Evolutionary conservation across 2,888 invertebrate genomes (phyloP).

Genomic region (Aphodius sticticus): DNA sequence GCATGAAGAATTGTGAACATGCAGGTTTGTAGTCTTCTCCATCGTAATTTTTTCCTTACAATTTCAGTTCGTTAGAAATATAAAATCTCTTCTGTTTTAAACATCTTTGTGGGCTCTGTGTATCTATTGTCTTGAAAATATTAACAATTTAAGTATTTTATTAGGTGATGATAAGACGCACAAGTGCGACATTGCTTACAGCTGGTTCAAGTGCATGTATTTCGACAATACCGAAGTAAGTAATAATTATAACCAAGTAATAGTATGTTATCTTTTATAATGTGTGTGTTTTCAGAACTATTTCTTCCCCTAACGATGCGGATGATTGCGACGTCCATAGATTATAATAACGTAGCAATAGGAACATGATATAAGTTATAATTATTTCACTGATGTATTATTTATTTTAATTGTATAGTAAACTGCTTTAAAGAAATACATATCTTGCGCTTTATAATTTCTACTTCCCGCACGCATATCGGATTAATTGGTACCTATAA

Average conservation of each 20-base stretch:
- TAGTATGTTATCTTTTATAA: neutral
- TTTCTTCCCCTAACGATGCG: conserved; percentile 9
- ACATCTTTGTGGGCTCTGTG: neutral
- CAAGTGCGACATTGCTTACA: conserved; percentile 62
- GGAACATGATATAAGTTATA: neutral
- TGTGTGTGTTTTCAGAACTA: conserved; percentile 8
- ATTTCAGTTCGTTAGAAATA: neutral
- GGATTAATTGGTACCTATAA: neutral
- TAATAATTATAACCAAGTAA: conserved; percentile 5
- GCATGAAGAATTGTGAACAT: conserved; percentile 61
- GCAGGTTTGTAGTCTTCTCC: conserved; percentile 51
- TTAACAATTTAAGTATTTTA: conserved; percentile 27
- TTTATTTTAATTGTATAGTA: neutral
- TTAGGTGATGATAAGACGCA: conserved; percentile 57
- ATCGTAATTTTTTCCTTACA: neutral
- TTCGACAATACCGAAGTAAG: conserved; percentile 59
- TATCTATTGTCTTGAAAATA: conserved; percentile 15
- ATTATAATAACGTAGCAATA: neutral
- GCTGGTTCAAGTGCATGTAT: conserved; percentile 63
- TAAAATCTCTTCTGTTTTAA: neutral
- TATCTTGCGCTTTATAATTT: neutral
- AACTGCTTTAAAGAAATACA: neutral
- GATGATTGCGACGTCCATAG: neutral
- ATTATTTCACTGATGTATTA: conserved; percentile 4
- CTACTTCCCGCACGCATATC: neutral